A percentile compares a stretch with the other conserved stretches of the same genome.
Conservation (phyloP, 2,113 vertebrate species). For the Miniopterus natalensis region DNA sequence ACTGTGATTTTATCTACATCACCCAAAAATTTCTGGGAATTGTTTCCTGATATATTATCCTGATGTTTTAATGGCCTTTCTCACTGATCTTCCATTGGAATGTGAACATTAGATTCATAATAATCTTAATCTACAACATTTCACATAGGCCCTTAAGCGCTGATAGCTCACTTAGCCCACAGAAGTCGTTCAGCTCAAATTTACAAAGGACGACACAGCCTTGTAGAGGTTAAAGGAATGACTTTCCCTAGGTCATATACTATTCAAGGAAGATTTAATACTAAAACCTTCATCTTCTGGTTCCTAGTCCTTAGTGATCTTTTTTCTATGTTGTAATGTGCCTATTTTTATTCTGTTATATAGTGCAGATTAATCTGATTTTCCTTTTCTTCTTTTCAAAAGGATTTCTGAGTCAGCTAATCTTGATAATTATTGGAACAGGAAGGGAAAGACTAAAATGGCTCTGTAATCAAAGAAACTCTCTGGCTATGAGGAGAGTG, state of each 20-base stretch:
- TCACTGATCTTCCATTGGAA: neutral
- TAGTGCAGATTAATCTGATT: constrained; percentile 72
- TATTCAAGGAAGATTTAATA: constrained; percentile 31
- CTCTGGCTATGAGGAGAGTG: constrained; percentile 44
- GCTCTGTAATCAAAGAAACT: constrained; percentile 68
- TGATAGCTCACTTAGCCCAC: neutral
- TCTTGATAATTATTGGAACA: constrained; percentile 75
- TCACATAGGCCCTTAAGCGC: constrained; percentile 16
- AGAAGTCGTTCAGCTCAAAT: neutral
- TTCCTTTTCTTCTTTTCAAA: constrained; percentile 66
- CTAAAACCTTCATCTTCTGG: neutral
- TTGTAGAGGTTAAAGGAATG: constrained; percentile 17
- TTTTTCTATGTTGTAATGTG: constrained; percentile 35
- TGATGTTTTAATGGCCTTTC: neutral
- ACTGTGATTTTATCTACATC: neutral
- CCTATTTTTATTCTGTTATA: constrained; percentile 60
- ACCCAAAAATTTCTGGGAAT: neutral
- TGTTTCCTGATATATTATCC: neutral
- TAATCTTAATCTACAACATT: neutral
- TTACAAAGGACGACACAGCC: constrained; percentile 13
- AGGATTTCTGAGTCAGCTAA: constrained; percentile 77
- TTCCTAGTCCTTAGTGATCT: neutral
- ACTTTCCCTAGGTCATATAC: neutral
- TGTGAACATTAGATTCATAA: neutral
- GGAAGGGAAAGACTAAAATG: constrained; percentile 72